Percentiles rank a stretch among this genome's conserved stretches.
Conservation (phyloP, 1,140 invertebrate species). For the Calliphora vicina region DNA sequence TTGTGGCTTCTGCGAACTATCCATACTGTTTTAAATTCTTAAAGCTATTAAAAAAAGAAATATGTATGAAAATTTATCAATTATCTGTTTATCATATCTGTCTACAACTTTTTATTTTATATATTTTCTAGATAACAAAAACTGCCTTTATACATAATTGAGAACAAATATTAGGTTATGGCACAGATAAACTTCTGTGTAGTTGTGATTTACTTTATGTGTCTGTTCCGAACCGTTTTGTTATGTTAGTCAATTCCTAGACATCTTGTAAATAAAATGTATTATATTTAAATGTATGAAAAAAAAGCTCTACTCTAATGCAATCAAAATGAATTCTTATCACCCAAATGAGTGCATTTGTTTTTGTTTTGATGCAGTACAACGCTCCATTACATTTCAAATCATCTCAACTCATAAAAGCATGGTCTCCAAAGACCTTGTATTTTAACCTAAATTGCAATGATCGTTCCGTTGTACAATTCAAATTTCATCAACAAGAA, state of each 20-base stretch:
- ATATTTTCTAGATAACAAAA: not conserved
- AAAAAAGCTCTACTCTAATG: not conserved
- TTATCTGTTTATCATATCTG: not conserved
- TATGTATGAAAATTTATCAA: not conserved
- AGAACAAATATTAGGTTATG: not conserved
- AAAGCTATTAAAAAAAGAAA: not conserved
- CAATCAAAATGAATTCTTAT: not conserved
- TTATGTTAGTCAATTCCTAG: not conserved
- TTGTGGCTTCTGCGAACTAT: slow-evolving; percentile 56
- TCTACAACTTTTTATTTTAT: not conserved
- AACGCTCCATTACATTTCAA: not conserved
- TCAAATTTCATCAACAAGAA: not conserved
- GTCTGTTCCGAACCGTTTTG: not conserved
- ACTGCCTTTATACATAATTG: not conserved
- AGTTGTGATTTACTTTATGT: not conserved
- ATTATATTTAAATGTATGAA: not conserved
- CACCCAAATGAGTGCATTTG: not conserved
- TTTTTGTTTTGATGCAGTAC: not conserved
- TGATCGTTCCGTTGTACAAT: not conserved
- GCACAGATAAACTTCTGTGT: not conserved
- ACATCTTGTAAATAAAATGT: not conserved
- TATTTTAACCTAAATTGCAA: not conserved
- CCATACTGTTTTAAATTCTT: slow-evolving; percentile 45
- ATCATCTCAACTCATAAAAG: not conserved
- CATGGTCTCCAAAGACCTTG: not conserved